phyloP scores from a whole-genome alignment of 2,113 vertebrate genomes.

The Lepidothrix coronata region DNA sequence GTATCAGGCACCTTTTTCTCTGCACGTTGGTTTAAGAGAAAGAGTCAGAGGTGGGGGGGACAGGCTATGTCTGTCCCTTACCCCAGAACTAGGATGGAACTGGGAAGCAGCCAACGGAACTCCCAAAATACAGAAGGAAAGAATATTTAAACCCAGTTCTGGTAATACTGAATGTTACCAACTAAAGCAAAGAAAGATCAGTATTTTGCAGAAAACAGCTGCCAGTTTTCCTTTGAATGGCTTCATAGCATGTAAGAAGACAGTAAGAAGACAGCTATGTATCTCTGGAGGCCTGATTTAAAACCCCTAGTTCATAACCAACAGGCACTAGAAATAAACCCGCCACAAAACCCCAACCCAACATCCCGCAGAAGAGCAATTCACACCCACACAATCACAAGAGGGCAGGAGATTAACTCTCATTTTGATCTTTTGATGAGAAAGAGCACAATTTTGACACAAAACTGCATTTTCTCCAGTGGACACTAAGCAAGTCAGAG shows the following conservation, averaged over 20 bases:
- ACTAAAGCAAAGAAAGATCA: neutral
- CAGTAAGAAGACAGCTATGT: accelerated
- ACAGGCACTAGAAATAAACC: neutral
- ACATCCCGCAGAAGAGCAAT: neutral
- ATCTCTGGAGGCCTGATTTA: neutral
- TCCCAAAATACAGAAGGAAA: accelerated
- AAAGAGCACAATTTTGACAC: neutral
- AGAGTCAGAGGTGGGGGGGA: neutral
- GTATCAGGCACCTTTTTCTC: neutral
- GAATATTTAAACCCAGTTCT: neutral
- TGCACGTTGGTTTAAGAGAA: neutral
- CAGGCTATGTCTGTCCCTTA: neutral
- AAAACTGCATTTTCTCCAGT: neutral
- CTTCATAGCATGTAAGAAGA: neutral
- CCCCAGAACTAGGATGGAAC: neutral
- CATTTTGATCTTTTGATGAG: neutral
- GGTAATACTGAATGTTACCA: neutral
- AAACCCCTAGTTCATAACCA: neutral
- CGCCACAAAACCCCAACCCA: neutral
- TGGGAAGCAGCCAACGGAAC: neutral
- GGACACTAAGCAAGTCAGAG: neutral
- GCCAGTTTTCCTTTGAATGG: neutral
- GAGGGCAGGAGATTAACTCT: neutral
- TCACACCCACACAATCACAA: neutral
- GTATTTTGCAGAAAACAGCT: neutral